These are phyloP conservation scores for Sakesphorus luctuosus DNA, from an alignment of 2,113 vertebrate genomes.

Conservation along the genomic window DNA sequence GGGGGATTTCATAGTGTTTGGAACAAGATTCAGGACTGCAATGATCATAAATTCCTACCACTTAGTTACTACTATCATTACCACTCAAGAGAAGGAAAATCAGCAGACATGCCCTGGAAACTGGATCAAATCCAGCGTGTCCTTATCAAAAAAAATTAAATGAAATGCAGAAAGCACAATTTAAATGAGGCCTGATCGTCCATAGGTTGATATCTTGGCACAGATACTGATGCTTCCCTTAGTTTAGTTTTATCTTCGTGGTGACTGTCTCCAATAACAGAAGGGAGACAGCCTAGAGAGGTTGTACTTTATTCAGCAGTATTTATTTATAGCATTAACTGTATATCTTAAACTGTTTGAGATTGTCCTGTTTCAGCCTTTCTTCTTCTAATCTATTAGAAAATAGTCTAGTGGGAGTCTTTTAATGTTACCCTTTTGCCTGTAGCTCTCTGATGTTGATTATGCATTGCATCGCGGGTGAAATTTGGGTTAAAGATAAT, in stretches of 20 bases:
- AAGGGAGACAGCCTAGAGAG: neutral
- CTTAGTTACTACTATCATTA: neutral
- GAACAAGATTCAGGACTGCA: neutral
- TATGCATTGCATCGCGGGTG: conserved; percentile 72
- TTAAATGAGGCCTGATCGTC: neutral
- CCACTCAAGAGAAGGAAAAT: neutral
- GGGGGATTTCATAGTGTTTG: neutral
- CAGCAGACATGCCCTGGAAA: neutral
- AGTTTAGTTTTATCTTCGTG: neutral
- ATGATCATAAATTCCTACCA: neutral
- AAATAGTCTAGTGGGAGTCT: conserved; percentile 29
- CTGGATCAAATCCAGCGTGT: neutral
- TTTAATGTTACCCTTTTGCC: conserved; percentile 15
- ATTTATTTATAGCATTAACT: conserved; percentile 20
- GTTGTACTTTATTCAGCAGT: neutral
- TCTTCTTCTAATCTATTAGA: conserved; percentile 16
- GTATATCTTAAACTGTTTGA: conserved; percentile 15
- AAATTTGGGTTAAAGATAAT: conserved; percentile 91
- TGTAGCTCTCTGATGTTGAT: conserved; percentile 73
- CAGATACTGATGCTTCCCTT: neutral
- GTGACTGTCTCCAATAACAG: neutral
- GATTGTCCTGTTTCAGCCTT: conserved; percentile 5
- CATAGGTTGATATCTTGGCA: neutral
- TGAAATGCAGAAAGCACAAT: neutral
- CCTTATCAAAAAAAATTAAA: neutral